A percentile compares a stretch with the other conserved stretches of the same genome.
Evolutionary conservation across 2,113 vertebrate genomes (phyloP).

Genomic region (Balaeniceps rex): DNA sequence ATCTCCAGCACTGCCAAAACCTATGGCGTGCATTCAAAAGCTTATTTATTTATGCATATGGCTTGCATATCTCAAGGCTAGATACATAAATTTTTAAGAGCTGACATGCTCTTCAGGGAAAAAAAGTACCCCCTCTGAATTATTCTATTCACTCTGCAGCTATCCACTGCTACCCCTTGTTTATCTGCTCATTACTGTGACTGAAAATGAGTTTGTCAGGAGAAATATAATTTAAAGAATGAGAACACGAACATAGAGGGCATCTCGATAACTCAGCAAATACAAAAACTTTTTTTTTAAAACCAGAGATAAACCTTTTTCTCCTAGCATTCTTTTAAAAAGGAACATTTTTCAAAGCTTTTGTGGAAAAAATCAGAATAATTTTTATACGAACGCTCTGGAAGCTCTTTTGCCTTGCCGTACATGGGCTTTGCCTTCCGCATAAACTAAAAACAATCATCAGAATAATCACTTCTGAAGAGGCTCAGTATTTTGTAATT

Average conservation of each 20-base stretch:
- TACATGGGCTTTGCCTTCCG: neutral
- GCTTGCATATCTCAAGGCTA: slow-evolving; percentile 56
- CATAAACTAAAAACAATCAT: neutral
- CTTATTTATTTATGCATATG: slow-evolving; percentile 64
- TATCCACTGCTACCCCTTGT: slow-evolving; percentile 34
- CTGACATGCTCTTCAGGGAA: slow-evolving; percentile 24
- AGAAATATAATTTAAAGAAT: slow-evolving; percentile 58
- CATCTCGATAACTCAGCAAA: slow-evolving; percentile 39
- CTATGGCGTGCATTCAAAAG: neutral
- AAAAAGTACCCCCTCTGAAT: slow-evolving; percentile 10
- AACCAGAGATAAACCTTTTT: neutral
- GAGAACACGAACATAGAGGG: slow-evolving; percentile 5
- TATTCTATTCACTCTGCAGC: slow-evolving; percentile 39
- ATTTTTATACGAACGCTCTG: neutral
- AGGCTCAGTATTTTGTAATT: neutral
- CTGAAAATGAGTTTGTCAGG: slow-evolving; percentile 63
- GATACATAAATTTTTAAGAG: slow-evolving; percentile 64
- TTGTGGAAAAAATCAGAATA: neutral
- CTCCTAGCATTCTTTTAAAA: neutral
- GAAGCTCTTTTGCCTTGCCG: neutral
- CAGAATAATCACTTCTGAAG: neutral
- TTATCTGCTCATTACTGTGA: slow-evolving; percentile 57
- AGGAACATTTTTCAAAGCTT: neutral
- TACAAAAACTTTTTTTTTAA: neutral
- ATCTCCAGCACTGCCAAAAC: neutral